Evolutionary conservation across 2,113 vertebrate species (phyloP).

Genomic region (Pelodiscus sinensis): DNA sequence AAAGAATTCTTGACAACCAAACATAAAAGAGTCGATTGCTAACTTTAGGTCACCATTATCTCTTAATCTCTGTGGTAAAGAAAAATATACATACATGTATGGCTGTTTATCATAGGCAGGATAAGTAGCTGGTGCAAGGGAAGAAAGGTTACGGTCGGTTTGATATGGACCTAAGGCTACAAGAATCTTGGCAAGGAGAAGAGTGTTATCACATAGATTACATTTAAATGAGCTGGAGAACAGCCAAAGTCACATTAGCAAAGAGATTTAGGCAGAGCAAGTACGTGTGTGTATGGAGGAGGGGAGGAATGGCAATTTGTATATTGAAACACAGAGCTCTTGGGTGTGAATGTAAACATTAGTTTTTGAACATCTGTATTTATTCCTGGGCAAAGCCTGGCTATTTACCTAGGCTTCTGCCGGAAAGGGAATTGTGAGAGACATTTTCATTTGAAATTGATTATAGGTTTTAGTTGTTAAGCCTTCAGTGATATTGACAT

Average conservation of each 20-base stretch:
- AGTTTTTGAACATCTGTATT: constrained; percentile 41
- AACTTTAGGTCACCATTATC: neutral
- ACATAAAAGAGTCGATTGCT: neutral
- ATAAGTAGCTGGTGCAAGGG: neutral
- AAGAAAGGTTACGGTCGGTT: neutral
- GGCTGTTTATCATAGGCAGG: neutral
- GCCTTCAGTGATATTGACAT: neutral
- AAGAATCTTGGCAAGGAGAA: neutral
- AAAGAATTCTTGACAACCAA: neutral
- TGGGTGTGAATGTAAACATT: constrained; percentile 3
- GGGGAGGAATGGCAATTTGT: neutral
- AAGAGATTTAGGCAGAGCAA: constrained; percentile 14
- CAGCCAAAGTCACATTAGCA: neutral
- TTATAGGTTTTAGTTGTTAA: neutral
- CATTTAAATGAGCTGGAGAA: neutral
- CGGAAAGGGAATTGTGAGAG: neutral
- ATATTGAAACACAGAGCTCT: neutral
- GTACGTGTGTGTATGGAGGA: neutral
- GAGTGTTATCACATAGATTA: neutral
- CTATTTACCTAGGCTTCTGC: constrained; percentile 4
- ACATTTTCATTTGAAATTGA: neutral
- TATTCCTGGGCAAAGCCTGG: constrained; percentile 22
- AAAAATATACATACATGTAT: neutral
- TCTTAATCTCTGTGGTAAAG: neutral
- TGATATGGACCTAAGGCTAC: neutral